These are phyloP conservation scores for Hylomyscus alleni DNA, from an alignment of 2,797 vertebrate species.

Conservation along the genomic window DNA sequence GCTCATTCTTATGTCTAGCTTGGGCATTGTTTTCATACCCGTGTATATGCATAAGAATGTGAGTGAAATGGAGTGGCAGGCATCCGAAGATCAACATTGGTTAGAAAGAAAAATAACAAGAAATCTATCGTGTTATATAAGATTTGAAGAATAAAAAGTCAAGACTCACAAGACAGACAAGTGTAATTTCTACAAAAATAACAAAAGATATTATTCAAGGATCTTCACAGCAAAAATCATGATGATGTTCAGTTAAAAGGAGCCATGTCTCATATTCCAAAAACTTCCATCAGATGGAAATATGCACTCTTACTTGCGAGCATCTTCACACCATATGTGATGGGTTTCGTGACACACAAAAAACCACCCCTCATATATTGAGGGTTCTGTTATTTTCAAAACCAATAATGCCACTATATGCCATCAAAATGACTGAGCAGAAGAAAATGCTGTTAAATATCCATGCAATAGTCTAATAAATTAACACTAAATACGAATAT, in stretches of 20 bases:
- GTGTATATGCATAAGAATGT: background rate
- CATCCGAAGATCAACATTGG: background rate
- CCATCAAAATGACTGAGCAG: background rate
- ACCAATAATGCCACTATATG: background rate
- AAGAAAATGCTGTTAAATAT: background rate
- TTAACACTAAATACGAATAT: background rate
- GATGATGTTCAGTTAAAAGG: background rate
- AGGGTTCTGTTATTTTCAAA: conserved; percentile 34
- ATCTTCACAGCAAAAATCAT: background rate
- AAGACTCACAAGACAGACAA: background rate
- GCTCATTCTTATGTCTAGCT: background rate
- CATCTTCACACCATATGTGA: background rate
- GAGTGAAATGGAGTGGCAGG: background rate
- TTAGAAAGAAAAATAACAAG: background rate
- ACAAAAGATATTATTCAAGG: background rate
- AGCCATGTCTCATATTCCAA: background rate
- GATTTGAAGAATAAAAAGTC: background rate
- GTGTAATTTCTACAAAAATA: background rate
- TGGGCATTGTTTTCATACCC: fast-evolving
- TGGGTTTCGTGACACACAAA: background rate
- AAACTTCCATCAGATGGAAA: background rate
- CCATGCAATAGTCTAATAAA: background rate
- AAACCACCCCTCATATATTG: background rate
- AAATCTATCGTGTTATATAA: background rate
- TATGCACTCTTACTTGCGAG: background rate